Percentiles rank a stretch among this genome's conserved stretches.
These are phyloP conservation scores for Drosophila parvula DNA, from an alignment of 1,140 invertebrate species.

Conservation along the genomic window DNA sequence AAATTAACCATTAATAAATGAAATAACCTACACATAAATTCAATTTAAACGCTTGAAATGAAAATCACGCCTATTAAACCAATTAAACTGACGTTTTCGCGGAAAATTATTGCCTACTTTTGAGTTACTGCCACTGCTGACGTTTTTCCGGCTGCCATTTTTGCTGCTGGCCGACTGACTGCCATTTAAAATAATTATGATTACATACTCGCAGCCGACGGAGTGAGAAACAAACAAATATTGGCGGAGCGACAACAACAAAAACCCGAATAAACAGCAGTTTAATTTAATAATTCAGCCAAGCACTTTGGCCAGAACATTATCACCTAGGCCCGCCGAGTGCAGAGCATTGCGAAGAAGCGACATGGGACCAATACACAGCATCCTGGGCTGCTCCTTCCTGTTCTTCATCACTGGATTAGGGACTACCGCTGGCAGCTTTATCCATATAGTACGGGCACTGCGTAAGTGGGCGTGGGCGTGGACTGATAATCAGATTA, in stretches of 20 bases:
- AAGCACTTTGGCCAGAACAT: slow-evolving; percentile 65
- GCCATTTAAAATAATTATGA: slow-evolving; percentile 72
- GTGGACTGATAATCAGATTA: slow-evolving; percentile 42
- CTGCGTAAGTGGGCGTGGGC: slow-evolving; percentile 8
- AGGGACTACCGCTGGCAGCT: slow-evolving; percentile 10
- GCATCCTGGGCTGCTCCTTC: slow-evolving; percentile 51
- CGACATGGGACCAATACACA: slow-evolving; percentile 76
- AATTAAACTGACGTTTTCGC: slow-evolving; percentile 25
- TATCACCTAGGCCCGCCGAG: slow-evolving; percentile 26
- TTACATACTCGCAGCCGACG: slow-evolving; percentile 31
- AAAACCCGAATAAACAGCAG: slow-evolving; percentile 47
- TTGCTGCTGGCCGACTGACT: slow-evolving; percentile 30
- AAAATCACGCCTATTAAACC: slow-evolving; percentile 6
- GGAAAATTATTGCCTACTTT: slow-evolving; percentile 54
- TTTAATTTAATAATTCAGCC: slow-evolving; percentile 76
- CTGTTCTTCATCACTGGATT: slow-evolving; percentile 69
- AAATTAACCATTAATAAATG: slow-evolving; percentile 10
- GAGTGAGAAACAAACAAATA: not conserved
- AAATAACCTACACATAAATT: slow-evolving; percentile 3
- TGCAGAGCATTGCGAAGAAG: slow-evolving; percentile 18
- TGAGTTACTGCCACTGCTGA: slow-evolving; percentile 22
- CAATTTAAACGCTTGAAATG: slow-evolving; percentile 7
- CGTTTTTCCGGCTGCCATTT: slow-evolving; percentile 29
- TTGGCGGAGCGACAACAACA: slow-evolving; percentile 24
- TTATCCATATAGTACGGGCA: slow-evolving; percentile 19